Evolutionary conservation across 1,140 invertebrate species (phyloP).

Genomic region (Sarcophaga bullata): DNA sequence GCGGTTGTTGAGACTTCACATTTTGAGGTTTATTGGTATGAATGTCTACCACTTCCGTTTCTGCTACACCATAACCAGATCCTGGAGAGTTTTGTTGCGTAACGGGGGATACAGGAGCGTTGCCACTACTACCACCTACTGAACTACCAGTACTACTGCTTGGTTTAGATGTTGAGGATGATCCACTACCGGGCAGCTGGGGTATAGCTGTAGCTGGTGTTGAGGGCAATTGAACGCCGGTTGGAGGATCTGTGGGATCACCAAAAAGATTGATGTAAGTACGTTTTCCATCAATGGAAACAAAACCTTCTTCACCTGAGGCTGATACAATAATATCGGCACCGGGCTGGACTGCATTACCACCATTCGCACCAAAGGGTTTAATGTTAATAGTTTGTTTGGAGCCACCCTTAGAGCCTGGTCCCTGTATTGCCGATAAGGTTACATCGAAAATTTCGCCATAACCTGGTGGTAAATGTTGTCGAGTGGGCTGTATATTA

Average conservation of each 20-base stretch:
- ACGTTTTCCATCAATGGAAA: constrained; percentile 90
- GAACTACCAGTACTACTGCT: constrained; percentile 24
- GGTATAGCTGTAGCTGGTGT: constrained; percentile 56
- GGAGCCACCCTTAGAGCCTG: constrained; percentile 69
- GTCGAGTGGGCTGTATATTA: constrained; percentile 60
- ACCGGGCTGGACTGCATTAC: constrained; percentile 64
- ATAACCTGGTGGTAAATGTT: constrained; percentile 66
- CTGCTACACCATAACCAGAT: constrained; percentile 67
- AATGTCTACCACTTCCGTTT: constrained; percentile 63
- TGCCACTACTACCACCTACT: constrained; percentile 27
- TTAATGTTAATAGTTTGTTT: constrained; percentile 65
- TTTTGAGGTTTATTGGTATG: constrained; percentile 50
- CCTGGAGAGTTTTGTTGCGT: constrained; percentile 54
- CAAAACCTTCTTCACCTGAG: constrained; percentile 83
- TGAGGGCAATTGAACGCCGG: constrained; percentile 47
- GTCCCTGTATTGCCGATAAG: constrained; percentile 86
- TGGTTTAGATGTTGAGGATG: not conserved
- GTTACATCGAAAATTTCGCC: constrained; percentile 90
- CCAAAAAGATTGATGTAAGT: constrained; percentile 88
- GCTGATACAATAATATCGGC: constrained; percentile 82
- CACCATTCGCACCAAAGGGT: constrained; percentile 63
- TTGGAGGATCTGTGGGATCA: constrained; percentile 67
- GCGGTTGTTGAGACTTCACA: constrained; percentile 36
- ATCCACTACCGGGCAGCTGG: constrained; percentile 51
- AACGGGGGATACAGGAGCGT: constrained; percentile 51